Evolutionary conservation across 1,140 invertebrate genomes (phyloP).

Genomic region (Fopius arisanus): DNA sequence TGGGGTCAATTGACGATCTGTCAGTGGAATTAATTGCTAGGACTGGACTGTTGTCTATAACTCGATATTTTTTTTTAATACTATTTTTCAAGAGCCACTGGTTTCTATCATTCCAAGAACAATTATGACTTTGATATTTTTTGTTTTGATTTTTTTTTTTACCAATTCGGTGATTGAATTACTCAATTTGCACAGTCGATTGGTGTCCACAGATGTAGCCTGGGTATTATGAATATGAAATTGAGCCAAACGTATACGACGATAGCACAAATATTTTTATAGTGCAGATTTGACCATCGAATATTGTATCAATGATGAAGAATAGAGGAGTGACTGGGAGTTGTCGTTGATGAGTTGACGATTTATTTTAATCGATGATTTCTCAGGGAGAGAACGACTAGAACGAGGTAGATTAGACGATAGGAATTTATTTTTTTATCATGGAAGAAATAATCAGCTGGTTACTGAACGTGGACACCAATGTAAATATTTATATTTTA

Average conservation of each 20-base stretch:
- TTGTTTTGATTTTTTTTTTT: not conserved
- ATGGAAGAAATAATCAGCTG: constrained; percentile 60
- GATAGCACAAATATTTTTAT: constrained; percentile 1
- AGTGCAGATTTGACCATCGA: not conserved
- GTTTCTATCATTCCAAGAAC: not conserved
- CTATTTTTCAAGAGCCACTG: too few relatives aligned
- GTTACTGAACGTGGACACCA: constrained; percentile 59
- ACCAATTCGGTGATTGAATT: not conserved
- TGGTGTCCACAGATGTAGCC: constrained; percentile 53
- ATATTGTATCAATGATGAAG: not conserved
- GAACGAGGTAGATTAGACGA: not conserved
- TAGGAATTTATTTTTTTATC: constrained; percentile 19
- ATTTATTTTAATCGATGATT: too few relatives aligned
- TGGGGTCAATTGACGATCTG: not conserved
- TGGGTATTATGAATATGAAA: not conserved
- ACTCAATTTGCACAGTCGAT: constrained; percentile 39
- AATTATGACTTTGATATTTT: not conserved
- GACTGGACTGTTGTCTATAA: too few relatives aligned
- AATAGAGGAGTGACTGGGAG: not conserved
- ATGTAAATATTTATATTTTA: constrained; percentile 62
- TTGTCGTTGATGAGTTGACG: not conserved
- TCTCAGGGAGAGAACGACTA: not conserved
- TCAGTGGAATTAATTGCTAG: too few relatives aligned
- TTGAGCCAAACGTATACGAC: not conserved
- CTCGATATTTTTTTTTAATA: too few relatives aligned